These are phyloP conservation scores for Phoxinus dragarum DNA, from an alignment of 2,797 vertebrate genomes.

Conservation along the genomic window DNA sequence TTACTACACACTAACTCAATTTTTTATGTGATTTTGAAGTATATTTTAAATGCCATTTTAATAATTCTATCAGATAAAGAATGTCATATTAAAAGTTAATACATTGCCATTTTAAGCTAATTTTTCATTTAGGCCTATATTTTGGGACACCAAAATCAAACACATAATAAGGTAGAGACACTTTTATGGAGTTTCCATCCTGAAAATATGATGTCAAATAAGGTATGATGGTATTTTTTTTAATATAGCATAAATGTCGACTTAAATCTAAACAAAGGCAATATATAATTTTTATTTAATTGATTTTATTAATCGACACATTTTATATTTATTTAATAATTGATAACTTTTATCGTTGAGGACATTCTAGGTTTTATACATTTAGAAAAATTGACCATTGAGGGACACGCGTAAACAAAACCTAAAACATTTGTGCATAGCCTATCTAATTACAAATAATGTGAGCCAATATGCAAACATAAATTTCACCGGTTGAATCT, in stretches of 20 bases:
- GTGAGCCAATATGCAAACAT: not conserved
- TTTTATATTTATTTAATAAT: not conserved
- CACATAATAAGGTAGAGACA: not conserved
- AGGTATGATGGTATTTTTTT: not conserved
- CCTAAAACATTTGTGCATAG: not conserved
- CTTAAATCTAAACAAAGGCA: not conserved
- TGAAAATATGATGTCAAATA: not conserved
- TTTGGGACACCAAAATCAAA: not conserved
- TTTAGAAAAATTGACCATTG: not conserved
- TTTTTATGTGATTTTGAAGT: not conserved
- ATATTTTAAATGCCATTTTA: not conserved
- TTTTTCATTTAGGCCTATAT: not conserved
- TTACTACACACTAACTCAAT: not conserved
- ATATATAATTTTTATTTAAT: not conserved
- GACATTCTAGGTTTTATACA: not conserved
- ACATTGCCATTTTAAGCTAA: not conserved
- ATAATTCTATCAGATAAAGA: not conserved
- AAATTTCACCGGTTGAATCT: not conserved
- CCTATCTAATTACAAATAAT: not conserved
- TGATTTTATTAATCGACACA: not conserved
- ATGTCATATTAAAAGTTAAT: not conserved
- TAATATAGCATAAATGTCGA: not conserved
- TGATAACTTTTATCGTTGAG: not conserved
- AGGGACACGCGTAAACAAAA: not conserved
- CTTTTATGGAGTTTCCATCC: not conserved